phyloP scores from a whole-genome alignment of 2,797 vertebrate species.

The Podarcis siculus region DNA sequence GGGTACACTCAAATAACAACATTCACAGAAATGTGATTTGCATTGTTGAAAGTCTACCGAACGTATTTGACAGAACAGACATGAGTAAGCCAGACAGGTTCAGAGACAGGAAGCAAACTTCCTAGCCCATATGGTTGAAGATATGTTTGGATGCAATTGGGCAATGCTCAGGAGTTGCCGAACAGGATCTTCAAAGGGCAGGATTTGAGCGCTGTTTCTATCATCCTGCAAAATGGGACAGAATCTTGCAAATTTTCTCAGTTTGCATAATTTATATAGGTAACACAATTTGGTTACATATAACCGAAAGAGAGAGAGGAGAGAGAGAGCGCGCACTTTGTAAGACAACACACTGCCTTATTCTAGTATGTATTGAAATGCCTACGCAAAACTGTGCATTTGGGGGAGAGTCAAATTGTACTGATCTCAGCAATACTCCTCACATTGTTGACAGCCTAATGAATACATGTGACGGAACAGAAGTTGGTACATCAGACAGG shows the following conservation, averaged over 20 bases:
- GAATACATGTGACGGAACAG: slow-evolving; percentile 36
- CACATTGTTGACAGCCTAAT: slow-evolving; percentile 18
- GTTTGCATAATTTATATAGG: not conserved
- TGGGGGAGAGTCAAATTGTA: not conserved
- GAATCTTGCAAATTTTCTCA: not conserved
- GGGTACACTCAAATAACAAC: not conserved
- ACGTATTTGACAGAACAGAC: not conserved
- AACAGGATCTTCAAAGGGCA: not conserved
- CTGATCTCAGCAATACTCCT: slow-evolving; percentile 41
- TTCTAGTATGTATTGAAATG: not conserved
- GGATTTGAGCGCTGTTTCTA: not conserved
- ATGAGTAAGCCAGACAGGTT: not conserved
- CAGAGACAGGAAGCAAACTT: not conserved
- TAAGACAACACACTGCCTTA: not conserved
- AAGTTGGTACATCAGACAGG: slow-evolving; percentile 48
- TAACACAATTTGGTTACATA: not conserved
- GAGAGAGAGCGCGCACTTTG: no score
- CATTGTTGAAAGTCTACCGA: not conserved
- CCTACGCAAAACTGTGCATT: not conserved
- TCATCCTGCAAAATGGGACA: not conserved
- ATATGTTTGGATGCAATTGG: not conserved
- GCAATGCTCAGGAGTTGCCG: not conserved
- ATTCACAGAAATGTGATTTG: not conserved
- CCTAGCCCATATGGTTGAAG: not conserved
- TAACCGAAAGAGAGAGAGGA: no score